phyloP scores from a whole-genome alignment of 2,113 vertebrate species.

The Ursus arctos region DNA sequence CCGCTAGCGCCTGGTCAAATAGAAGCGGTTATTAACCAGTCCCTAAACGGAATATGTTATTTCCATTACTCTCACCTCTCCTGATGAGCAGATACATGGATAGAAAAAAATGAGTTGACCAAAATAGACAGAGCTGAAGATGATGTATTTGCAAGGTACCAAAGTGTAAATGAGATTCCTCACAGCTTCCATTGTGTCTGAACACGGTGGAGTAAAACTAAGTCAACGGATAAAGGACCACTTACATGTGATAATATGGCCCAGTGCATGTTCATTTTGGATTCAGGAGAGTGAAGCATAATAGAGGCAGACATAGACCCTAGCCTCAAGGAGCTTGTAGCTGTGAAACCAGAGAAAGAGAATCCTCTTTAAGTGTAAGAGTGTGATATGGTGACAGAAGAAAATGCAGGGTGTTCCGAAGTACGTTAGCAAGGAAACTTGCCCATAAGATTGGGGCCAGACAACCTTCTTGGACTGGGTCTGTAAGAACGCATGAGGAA shows the following conservation, averaged over 20 bases:
- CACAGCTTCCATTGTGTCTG: conserved; percentile 17
- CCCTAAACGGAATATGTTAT: conserved; percentile 40
- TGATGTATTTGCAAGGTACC: conserved; percentile 11
- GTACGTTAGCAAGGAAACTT: background rate
- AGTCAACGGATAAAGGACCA: background rate
- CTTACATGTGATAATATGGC: background rate
- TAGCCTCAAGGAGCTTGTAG: background rate
- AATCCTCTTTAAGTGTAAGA: background rate
- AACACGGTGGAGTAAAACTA: conserved; percentile 3
- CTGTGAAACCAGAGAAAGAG: background rate
- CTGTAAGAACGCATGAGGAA: background rate
- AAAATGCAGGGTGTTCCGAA: accelerated
- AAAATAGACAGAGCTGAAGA: conserved; percentile 48
- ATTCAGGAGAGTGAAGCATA: background rate
- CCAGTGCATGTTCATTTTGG: background rate
- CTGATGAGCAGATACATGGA: conserved; percentile 62
- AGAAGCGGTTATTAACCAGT: conserved; percentile 52
- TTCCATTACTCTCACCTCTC: conserved; percentile 64
- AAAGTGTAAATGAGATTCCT: conserved; percentile 67
- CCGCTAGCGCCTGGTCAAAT: background rate
- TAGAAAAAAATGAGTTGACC: conserved; percentile 47
- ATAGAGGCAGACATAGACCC: background rate
- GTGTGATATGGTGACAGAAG: background rate
- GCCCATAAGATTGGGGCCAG: background rate
- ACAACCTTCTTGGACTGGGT: background rate